Conservation (phyloP, 2,797 vertebrate genomes). For the Paratrypauchen microcephalus region DNA sequence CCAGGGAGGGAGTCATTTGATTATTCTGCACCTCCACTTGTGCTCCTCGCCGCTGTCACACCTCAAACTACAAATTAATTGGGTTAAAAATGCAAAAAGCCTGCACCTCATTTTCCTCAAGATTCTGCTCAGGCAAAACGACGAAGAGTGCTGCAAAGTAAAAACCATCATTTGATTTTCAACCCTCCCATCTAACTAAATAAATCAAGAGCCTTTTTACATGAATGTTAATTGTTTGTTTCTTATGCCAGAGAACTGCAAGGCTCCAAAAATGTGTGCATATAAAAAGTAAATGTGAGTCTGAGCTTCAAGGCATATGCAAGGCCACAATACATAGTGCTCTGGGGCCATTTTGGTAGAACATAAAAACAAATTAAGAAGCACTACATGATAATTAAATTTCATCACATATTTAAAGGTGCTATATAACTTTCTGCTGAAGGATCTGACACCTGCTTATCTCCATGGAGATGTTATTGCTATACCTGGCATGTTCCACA, state of each 20-base stretch:
- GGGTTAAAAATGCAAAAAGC: slow-evolving; percentile 54
- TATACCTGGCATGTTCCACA: no score
- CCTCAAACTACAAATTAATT: slow-evolving; percentile 71
- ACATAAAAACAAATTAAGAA: not conserved
- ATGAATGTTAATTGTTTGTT: slow-evolving; percentile 41
- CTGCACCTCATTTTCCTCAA: slow-evolving; percentile 37
- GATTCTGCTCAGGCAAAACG: slow-evolving; percentile 33
- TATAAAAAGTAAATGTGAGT: slow-evolving; percentile 43
- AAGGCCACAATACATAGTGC: slow-evolving; percentile 2
- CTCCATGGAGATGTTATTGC: no score
- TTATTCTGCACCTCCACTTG: slow-evolving; percentile 61
- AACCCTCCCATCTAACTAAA: slow-evolving; percentile 10
- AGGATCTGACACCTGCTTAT: no score
- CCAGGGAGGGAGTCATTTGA: slow-evolving; percentile 60
- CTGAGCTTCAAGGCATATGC: slow-evolving; percentile 19
- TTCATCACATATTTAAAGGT: not conserved
- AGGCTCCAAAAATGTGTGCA: slow-evolving; percentile 18
- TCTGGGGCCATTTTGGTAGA: not conserved
- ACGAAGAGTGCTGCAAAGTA: not conserved
- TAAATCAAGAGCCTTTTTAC: slow-evolving; percentile 25
- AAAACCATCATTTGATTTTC: slow-evolving; percentile 35
- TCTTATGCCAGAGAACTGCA: slow-evolving; percentile 15
- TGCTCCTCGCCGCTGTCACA: slow-evolving; percentile 63
- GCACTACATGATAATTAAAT: not conserved
- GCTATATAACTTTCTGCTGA: not conserved